Evolutionary conservation across 2,888 invertebrate species (phyloP), one percentile per base, ranked within the genome.

Genomic region (Catocala sponsa): DNA sequence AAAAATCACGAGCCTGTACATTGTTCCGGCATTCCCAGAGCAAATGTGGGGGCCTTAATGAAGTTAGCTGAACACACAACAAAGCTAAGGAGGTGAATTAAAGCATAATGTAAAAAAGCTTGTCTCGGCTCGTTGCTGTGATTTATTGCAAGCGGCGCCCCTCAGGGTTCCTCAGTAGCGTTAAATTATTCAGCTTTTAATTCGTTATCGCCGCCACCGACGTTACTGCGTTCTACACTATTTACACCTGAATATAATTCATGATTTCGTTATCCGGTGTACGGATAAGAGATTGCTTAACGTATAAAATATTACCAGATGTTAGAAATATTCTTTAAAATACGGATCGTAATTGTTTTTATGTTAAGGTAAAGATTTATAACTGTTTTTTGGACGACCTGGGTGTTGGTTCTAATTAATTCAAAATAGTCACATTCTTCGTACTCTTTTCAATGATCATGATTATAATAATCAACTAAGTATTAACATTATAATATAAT

Each of bases 131-230:
- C 82, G 83, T 87, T 86, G 79, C 80, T 79, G 91, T 94, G 92
- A 94, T 93, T 92, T 94, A 93, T 92, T 84, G 82, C 89, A 70
- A 76, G 78, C 77, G 81, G 82, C 83, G 83, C 86, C 88, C 85
- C 83, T 80, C 78, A 82, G 84, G 74, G 76, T 79, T 72, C 68
- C 76, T 85, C 86, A 80, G 88, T 86, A 84, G 89, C 88, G 88
- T 90, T 93, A 92, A 91, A 93, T 93, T 91, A 94, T 94, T 93
- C 91, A 92, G 87, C 88, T 91, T 93, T 93, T 93, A 94, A 94
- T 93, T 93, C 89, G 89, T 91, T 91, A 94, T 92, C 91, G 87
- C 88, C 86, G 85, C 89, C 86, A 86, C 89, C 84, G 84, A 84
- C 84, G 89, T 88, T 88, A 83, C 86, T 87, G 82, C 84, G 84